These are phyloP conservation scores for Noctuana brunneofusca DNA, from an alignment of 2,888 invertebrate species.

Conservation along the genomic window DNA sequence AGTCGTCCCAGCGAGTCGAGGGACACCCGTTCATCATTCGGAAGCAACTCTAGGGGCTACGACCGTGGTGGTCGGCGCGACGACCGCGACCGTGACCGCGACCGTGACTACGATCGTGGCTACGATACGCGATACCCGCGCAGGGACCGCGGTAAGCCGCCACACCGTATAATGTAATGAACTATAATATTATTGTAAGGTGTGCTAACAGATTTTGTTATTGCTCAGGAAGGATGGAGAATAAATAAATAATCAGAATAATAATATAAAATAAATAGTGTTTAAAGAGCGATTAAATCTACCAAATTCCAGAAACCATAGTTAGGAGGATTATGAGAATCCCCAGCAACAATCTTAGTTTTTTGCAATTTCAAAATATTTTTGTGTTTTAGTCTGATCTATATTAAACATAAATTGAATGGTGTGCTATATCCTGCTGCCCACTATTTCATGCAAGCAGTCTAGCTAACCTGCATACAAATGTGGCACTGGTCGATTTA, in stretches of 20 bases:
- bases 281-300: too few relatives aligned
- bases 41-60: conserved; percentile 73
- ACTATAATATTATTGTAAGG: conserved; percentile 1
- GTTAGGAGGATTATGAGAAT: too few relatives aligned
- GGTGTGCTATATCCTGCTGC: not conserved
- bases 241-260: too few relatives aligned
- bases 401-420: not conserved
- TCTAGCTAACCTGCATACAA: not conserved
- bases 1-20: conserved; percentile 69
- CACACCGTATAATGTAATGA: conserved; percentile 1
- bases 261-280: too few relatives aligned
- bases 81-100: conserved; percentile 81
- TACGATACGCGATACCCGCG: conserved; percentile 80
- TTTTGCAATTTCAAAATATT: not conserved
- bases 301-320: too few relatives aligned
- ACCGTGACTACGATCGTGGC: conserved; percentile 83
- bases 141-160: conserved; percentile 73
- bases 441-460: not conserved
- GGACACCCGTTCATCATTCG: conserved; percentile 74
- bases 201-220: not conserved
- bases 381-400: not conserved
- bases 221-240: not conserved
- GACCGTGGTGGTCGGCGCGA: conserved; percentile 81
- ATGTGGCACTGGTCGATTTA: not conserved
- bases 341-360: too few relatives aligned